Conservation (phyloP, 2,797 vertebrate species). For the Huso huso region DNA sequence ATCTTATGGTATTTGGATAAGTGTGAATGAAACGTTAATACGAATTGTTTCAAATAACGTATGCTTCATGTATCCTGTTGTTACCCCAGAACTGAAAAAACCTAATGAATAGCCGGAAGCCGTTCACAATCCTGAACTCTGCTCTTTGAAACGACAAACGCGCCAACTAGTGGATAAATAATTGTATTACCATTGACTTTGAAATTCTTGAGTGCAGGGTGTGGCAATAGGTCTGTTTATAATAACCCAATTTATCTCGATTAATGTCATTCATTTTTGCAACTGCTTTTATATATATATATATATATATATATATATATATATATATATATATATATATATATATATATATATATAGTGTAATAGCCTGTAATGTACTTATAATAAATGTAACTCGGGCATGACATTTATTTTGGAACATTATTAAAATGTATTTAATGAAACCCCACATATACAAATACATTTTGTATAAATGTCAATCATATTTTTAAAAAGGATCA, state of each 20-base stretch:
- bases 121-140: conserved; percentile 17
- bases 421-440: no score
- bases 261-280: background rate
- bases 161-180: conserved; percentile 66
- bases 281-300: background rate
- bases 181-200: conserved; percentile 25
- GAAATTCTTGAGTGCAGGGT: conserved; percentile 11
- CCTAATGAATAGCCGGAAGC: background rate
- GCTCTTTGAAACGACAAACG: conserved; percentile 60
- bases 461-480: no score
- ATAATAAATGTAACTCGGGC: no score
- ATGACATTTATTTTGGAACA: no score
- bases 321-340: background rate
- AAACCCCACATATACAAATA: no score
- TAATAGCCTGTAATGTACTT: no score
- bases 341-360: background rate
- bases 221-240: conserved; percentile 22
- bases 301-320: background rate
- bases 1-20: no score
- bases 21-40: no score
- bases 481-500: no score
- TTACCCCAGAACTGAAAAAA: background rate
- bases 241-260: conserved; percentile 13
- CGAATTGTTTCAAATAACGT: no score
- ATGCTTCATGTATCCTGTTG: no score